Percentiles rank a stretch among this genome's conserved stretches.
These are phyloP conservation scores for Mola mola DNA, from an alignment of 2,113 vertebrate species.

Conservation along the genomic window DNA sequence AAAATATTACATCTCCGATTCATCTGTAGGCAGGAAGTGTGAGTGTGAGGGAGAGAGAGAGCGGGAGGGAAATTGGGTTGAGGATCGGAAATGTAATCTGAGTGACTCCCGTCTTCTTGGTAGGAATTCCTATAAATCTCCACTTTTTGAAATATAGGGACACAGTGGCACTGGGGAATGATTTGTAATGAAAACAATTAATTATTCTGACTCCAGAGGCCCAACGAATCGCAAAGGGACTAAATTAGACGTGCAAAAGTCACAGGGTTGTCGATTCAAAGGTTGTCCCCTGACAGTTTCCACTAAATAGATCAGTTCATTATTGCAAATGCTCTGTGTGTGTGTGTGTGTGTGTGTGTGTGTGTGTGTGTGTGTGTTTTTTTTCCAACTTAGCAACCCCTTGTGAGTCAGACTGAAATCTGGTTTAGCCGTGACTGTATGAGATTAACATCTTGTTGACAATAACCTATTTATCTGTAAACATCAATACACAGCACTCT, in stretches of 20 bases:
- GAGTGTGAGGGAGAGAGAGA: slow-evolving; percentile 15
- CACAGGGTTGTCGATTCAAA: slow-evolving; percentile 42
- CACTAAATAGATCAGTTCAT: slow-evolving; percentile 50
- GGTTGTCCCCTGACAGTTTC: slow-evolving; percentile 44
- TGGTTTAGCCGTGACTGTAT: slow-evolving; percentile 5
- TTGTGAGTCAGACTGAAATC: slow-evolving; percentile 14
- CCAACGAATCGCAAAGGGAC: slow-evolving; percentile 53
- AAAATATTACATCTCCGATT: slow-evolving; percentile 55
- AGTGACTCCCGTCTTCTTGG: slow-evolving; percentile 36
- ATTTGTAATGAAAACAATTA: slow-evolving; percentile 77
- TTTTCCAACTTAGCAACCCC: too few species aligned
- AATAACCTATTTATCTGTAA: slow-evolving; percentile 16
- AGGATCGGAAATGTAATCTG: slow-evolving; percentile 33
- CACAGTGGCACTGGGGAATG: slow-evolving; percentile 56
- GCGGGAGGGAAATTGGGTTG: slow-evolving; percentile 10
- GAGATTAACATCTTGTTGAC: slow-evolving; percentile 20
- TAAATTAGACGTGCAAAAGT: slow-evolving; percentile 53
- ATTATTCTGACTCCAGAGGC: slow-evolving; percentile 66
- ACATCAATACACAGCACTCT: slow-evolving; percentile 7
- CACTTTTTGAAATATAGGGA: slow-evolving; percentile 63
- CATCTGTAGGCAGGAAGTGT: slow-evolving; percentile 47
- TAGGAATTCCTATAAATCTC: slow-evolving; percentile 58
- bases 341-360: slow-evolving; percentile 18
- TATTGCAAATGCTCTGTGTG: slow-evolving; percentile 29
- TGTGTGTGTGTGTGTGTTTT: too few species aligned